Evolutionary conservation across 2,888 invertebrate species (phyloP).

Genomic region (Ophion ellenae): DNA sequence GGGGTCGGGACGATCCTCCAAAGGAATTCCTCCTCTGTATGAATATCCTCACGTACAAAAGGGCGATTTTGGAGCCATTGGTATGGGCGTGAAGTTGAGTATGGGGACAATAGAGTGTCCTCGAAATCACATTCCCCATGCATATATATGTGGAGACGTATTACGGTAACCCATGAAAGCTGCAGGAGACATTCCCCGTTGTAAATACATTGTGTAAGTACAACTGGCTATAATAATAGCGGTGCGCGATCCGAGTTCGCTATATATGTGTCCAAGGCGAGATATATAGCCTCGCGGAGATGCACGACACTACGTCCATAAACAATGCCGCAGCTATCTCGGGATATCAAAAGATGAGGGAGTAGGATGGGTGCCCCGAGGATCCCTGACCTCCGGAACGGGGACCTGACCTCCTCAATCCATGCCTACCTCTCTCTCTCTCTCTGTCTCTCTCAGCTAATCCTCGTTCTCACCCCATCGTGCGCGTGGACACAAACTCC

Average conservation of each 20-base stretch:
- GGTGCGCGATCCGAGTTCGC: neutral
- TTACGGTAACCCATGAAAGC: slow-evolving; percentile 39
- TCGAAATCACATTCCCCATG: too few relatives aligned
- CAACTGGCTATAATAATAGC: slow-evolving; percentile 53
- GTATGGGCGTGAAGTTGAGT: too few relatives aligned
- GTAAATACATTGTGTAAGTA: slow-evolving; percentile 51
- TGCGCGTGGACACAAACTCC: slow-evolving; percentile 24
- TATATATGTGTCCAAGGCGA: neutral
- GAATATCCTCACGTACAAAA: too few relatives aligned
- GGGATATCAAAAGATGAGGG: slow-evolving; percentile 75
- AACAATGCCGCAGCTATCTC: slow-evolving; percentile 80
- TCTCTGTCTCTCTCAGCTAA: neutral
- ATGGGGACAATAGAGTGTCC: too few relatives aligned
- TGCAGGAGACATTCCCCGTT: slow-evolving; percentile 39
- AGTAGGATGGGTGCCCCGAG: slow-evolving; percentile 76
- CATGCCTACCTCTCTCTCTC: neutral
- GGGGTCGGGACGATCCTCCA: neutral
- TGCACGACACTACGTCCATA: slow-evolving; percentile 77
- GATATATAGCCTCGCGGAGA: slow-evolving; percentile 30
- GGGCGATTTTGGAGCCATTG: too few relatives aligned
- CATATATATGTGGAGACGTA: slow-evolving; percentile 22
- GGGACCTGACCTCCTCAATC: slow-evolving; percentile 75
- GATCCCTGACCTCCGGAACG: slow-evolving; percentile 78
- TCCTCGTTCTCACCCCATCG: slow-evolving; percentile 60
- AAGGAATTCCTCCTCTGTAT: too few relatives aligned